Percentiles rank a stretch among this genome's conserved stretches.
Evolutionary conservation across 2,888 invertebrate species (phyloP).

Genomic region (Orthosia cruda): DNA sequence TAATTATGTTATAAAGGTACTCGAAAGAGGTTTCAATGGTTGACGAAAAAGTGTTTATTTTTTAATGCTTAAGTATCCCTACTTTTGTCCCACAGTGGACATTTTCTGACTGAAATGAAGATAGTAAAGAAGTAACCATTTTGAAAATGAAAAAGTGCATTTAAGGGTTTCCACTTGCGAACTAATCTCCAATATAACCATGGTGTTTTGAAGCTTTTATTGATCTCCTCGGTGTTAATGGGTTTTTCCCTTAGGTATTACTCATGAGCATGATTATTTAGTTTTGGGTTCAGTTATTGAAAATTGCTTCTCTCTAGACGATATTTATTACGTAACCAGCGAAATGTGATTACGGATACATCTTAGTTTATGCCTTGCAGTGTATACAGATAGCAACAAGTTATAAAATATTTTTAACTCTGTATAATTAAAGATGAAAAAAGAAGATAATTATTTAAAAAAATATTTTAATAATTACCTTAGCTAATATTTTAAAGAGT

Average conservation of each 20-base stretch:
- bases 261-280: not conserved
- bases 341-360: not conserved
- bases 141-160: not conserved
- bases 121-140: not conserved
- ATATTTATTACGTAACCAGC: not conserved
- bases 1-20: not conserved
- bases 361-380: too few relatives aligned
- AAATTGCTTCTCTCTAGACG: too few relatives aligned
- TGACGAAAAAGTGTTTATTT: not conserved
- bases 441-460: too few relatives aligned
- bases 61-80: too few relatives aligned
- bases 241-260: not conserved
- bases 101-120: not conserved
- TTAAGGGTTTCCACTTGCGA: not conserved
- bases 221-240: not conserved
- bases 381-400: too few relatives aligned
- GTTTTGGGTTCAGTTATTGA: not conserved
- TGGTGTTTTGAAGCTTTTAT: not conserved
- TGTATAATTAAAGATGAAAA: too few relatives aligned
- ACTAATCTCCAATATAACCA: not conserved
- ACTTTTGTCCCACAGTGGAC: too few relatives aligned
- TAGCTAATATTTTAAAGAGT: too few relatives aligned
- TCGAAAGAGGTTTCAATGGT: not conserved
- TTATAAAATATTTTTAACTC: too few relatives aligned
- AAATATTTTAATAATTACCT: too few relatives aligned